These are phyloP conservation scores for Cryptosula pallasiana DNA, from an alignment of 2,888 invertebrate genomes.

Conservation along the genomic window DNA sequence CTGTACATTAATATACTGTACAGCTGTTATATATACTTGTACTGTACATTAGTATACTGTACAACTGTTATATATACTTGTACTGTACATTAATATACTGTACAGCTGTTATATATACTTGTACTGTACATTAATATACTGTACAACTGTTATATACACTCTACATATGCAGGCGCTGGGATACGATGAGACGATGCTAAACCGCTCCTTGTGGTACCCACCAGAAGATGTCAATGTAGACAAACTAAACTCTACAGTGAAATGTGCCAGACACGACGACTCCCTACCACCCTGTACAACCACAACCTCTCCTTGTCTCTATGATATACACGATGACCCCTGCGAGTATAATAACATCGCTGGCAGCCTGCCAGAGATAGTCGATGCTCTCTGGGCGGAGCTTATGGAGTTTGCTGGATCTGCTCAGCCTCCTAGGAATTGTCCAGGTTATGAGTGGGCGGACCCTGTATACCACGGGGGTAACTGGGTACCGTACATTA, in stretches of 20 bases:
- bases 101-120: too few species aligned
- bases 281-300: conserved; percentile 2
- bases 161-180: conserved; percentile 3
- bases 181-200: neutral
- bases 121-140: too few species aligned
- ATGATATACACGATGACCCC: conserved; percentile 74
- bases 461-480: neutral
- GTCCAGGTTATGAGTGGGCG: conserved; percentile 7
- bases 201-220: neutral
- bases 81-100: too few species aligned
- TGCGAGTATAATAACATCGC: conserved; percentile 71
- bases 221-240: neutral
- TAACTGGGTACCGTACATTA: conserved; percentile 2
- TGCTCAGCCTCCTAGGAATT: conserved; percentile 28
- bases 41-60: too few species aligned
- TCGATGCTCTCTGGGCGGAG: conserved; percentile 5
- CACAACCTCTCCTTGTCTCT: conserved; percentile 65
- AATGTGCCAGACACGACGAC: neutral
- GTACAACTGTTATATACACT: too few species aligned
- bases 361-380: conserved; percentile 27
- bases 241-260: neutral
- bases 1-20: too few species aligned
- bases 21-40: too few species aligned
- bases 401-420: conserved; percentile 56
- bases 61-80: too few species aligned